A percentile compares a stretch with the other conserved stretches of the same genome.
phyloP scores from a whole-genome alignment of 1,140 invertebrate genomes.

The Globodera ellingtonae region DNA sequence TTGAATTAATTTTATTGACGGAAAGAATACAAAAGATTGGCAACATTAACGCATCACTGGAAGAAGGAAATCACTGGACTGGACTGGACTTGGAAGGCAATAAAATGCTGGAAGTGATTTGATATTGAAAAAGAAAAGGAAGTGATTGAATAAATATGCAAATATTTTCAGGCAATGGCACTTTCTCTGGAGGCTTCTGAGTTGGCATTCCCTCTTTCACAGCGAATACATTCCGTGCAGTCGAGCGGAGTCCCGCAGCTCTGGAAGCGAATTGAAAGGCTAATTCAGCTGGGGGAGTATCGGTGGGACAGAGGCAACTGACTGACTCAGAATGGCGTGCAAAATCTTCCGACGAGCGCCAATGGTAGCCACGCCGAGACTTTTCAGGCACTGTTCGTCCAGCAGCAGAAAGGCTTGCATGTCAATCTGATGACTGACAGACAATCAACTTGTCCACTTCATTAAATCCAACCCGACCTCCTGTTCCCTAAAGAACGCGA shows the following conservation, averaged over 20 bases:
- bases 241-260: slow-evolving; percentile 52
- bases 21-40: no score
- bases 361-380: slow-evolving; percentile 60
- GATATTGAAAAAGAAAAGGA: no score
- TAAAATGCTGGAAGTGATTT: no score
- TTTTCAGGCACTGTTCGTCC: slow-evolving; percentile 62
- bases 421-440: slow-evolving; percentile 53
- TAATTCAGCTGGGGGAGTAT: no score
- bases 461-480: slow-evolving; percentile 39
- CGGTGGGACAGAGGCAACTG: neutral
- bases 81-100: no score
- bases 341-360: slow-evolving; percentile 63
- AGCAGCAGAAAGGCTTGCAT: slow-evolving; percentile 63
- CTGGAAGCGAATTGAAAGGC: slow-evolving; percentile 34
- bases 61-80: no score
- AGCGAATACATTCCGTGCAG: slow-evolving; percentile 36
- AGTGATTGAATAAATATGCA: no score
- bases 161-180: no score
- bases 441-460: neutral
- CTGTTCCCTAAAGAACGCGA: slow-evolving; percentile 59
- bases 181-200: no score
- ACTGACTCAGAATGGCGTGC: slow-evolving; percentile 59
- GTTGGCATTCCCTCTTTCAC: neutral
- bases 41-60: no score
- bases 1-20: no score